phyloP scores from a whole-genome alignment of 2,888 invertebrate species.

The Trisateles emortualis region DNA sequence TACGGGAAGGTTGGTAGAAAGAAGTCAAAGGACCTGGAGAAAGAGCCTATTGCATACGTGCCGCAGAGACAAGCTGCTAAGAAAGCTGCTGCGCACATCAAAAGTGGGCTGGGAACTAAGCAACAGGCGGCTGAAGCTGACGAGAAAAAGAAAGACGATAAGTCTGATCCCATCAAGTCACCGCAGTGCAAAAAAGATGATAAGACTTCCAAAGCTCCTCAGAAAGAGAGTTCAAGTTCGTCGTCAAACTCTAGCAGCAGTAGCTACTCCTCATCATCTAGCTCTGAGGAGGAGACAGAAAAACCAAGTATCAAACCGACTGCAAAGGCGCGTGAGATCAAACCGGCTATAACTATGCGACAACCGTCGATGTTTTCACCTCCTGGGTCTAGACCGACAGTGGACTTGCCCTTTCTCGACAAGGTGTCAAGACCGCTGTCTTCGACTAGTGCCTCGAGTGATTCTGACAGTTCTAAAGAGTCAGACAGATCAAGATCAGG shows the following conservation, averaged over 20 bases:
- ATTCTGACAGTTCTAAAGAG: slow-evolving; percentile 84
- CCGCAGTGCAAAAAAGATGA: slow-evolving; percentile 81
- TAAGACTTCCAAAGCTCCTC: slow-evolving; percentile 65
- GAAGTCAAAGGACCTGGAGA: slow-evolving; percentile 87
- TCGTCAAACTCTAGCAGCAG: slow-evolving; percentile 85
- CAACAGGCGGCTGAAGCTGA: slow-evolving; percentile 76
- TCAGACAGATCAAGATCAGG: slow-evolving; percentile 73
- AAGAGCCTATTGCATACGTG: slow-evolving; percentile 92
- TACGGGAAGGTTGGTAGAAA: slow-evolving; percentile 78
- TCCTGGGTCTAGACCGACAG: slow-evolving; percentile 82
- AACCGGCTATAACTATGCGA: slow-evolving; percentile 63
- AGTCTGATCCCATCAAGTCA: slow-evolving; percentile 62
- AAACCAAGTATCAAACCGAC: slow-evolving; percentile 74
- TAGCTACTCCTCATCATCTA: slow-evolving; percentile 87
- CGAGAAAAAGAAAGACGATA: slow-evolving; percentile 77
- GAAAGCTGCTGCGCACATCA: slow-evolving; percentile 96
- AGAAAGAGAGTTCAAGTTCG: slow-evolving; percentile 82
- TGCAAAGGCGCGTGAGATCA: slow-evolving; percentile 78
- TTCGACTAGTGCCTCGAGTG: slow-evolving; percentile 88
- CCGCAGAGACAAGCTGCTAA: slow-evolving; percentile 96
- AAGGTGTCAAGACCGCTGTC: slow-evolving; percentile 91
- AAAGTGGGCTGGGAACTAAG: slow-evolving; percentile 90
- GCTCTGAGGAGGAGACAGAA: slow-evolving; percentile 87
- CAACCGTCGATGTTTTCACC: slow-evolving; percentile 79
- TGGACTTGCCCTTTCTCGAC: slow-evolving; percentile 93